Percentiles rank a stretch among this genome's conserved stretches.
phyloP scores from a whole-genome alignment of 2,797 vertebrate species.

The Enteromius trimaculatus region DNA sequence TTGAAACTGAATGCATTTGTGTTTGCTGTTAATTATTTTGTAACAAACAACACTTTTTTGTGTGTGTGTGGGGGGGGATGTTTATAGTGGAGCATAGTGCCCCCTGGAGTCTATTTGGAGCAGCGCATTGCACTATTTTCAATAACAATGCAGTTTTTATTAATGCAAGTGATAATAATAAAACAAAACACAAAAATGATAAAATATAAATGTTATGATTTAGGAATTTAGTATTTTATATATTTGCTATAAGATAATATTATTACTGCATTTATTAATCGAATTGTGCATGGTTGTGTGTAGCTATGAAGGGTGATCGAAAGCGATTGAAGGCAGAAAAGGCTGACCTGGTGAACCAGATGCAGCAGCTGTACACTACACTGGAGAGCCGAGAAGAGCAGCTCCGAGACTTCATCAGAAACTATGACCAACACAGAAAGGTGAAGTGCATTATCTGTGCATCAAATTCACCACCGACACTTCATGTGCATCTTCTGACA shows the following conservation, averaged over 20 bases:
- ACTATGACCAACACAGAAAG: slow-evolving; percentile 97
- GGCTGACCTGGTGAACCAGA: slow-evolving; percentile 91
- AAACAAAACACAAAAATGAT: not conserved
- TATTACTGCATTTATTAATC: slow-evolving; percentile 17
- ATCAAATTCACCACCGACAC: not conserved
- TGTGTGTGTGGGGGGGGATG: not conserved
- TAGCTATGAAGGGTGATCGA: slow-evolving; percentile 96
- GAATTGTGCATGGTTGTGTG: slow-evolving; percentile 29
- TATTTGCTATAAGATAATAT: not conserved
- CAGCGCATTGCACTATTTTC: not conserved
- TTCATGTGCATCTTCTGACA: not conserved
- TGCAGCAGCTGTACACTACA: slow-evolving; percentile 97
- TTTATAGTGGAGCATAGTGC: slow-evolving; percentile 32
- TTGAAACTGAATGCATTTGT: slow-evolving; percentile 16
- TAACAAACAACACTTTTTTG: not conserved
- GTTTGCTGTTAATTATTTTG: slow-evolving; percentile 17
- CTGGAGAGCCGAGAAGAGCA: slow-evolving; percentile 95
- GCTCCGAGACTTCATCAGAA: slow-evolving; percentile 94
- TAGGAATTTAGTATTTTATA: not conserved
- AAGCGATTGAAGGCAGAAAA: slow-evolving; percentile 96
- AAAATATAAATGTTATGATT: not conserved
- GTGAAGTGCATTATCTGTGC: slow-evolving; percentile 67
- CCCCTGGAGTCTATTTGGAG: slow-evolving; percentile 28
- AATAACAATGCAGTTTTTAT: not conserved
- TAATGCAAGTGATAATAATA: not conserved